Evolutionary conservation across 1,140 invertebrate genomes (phyloP).

Genomic region (Zaprionus gabonicus): DNA sequence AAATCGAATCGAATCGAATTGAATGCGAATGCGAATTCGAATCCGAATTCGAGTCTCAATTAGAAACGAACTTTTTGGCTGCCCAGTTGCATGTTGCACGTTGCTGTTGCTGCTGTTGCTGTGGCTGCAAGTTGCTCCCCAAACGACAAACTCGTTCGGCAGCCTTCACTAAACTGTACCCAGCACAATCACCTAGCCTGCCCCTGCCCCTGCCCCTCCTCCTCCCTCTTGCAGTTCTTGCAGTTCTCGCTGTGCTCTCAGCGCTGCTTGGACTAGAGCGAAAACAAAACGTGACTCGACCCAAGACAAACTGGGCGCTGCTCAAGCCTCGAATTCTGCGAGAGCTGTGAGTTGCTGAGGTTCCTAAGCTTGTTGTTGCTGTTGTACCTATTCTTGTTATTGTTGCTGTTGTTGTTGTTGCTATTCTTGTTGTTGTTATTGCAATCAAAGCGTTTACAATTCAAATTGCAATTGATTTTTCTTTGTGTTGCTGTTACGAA

Average conservation of each 20-base stretch:
- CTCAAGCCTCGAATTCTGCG: slow-evolving; percentile 43
- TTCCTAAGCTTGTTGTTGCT: not conserved
- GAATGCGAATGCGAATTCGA: not conserved
- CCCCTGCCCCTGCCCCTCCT: too few species aligned
- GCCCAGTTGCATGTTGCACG: slow-evolving; percentile 22
- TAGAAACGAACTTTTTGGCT: slow-evolving; percentile 64
- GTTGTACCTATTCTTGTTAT: not conserved
- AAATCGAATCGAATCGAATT: slow-evolving; percentile 71
- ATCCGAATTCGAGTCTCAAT: slow-evolving; percentile 39
- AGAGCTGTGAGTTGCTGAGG: slow-evolving; percentile 30
- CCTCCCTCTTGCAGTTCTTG: too few species aligned
- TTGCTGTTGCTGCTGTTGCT: slow-evolving; percentile 22
- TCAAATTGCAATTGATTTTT: slow-evolving; percentile 72
- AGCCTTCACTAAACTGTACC: slow-evolving; percentile 8
- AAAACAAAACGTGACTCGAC: slow-evolving; percentile 71
- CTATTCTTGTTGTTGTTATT: slow-evolving; percentile 33
- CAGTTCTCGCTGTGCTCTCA: not conserved
- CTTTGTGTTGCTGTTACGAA: slow-evolving; percentile 55
- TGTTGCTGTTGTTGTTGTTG: slow-evolving; percentile 31
- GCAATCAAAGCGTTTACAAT: slow-evolving; percentile 54
- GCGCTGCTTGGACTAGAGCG: slow-evolving; percentile 20
- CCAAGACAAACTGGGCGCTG: slow-evolving; percentile 12
- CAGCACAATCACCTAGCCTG: slow-evolving; percentile 65
- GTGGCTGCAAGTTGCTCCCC: slow-evolving; percentile 2
- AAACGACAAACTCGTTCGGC: slow-evolving; percentile 58